Evolutionary conservation across 2,797 vertebrate species (phyloP), one percentile per base, ranked within the genome.

Genomic region (Molossus alvarezi): DNA sequence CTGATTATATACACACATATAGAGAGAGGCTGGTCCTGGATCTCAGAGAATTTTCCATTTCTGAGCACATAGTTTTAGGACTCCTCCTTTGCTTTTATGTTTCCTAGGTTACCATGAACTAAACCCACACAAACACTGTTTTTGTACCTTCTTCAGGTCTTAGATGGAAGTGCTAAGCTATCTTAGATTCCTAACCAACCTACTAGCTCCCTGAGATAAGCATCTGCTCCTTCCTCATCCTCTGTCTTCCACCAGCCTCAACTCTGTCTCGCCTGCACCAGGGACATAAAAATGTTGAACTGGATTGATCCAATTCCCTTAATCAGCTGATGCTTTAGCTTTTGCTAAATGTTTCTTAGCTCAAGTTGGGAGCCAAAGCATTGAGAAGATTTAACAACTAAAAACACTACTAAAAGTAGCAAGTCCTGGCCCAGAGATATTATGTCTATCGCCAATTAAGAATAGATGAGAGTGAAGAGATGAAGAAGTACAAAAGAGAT

Each of bases 331-430:
- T 67, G 65, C 75, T 73, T 75, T 53, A 75, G n/a, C 51, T 75
- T 85, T 72, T 77, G 64, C 67, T 90, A 88, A 82, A 88, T 90
- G 60, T 84, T 89, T 96, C 65, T 94, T 72, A 87, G 27, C 60
- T 83, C 33, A 67, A 67, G 11, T 5, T 94, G 51, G 62, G 13
- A 95, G 65, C 6, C 75, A 87, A 93, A 95, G 55, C 62, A 86
- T 37, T 71, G 48, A 29, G 23, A 79, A 82, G 82, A 91, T 64
- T 90, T 76, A 41, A 87, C 21, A 82, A 83, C 37, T 84, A 76
- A 92, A 92, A 95, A 72, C 33, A 91, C 53, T 73, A 67, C 33
- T 76, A 60, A 91, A 93, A 90, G 23, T 75, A 73, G 10, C n/a
- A 53, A 90, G 27, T 79, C 53, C 60, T 81, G 62, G 33, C 67